Base-by-base conservation (phyloP, 2,113 vertebrate genomes). In the Alouatta palliata region DNA sequence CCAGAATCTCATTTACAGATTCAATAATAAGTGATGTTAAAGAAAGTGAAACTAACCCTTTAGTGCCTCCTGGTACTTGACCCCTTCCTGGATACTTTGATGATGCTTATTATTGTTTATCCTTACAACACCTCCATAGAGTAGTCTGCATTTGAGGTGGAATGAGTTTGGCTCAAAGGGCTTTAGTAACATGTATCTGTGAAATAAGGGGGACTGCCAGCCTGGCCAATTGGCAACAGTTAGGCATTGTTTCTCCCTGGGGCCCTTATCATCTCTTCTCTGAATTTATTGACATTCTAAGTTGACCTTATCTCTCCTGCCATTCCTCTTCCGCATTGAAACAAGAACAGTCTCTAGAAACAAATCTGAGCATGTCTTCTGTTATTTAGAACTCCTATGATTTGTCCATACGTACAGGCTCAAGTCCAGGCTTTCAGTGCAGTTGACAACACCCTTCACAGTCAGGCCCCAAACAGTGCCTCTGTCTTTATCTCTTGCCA, bases 391-490 rank as follows among this genome's bases (percentile, higher is more conserved):
- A 14, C 10, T 17, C 23, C 19, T 10, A 0, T 35, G 54, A 80
- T 4, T 70, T 30, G 8, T 25, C 16, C 20, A 0, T 6, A 11
- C 10, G 30, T 27, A 5, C 27, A 12, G 61, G 70, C 88, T 70
- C 10, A 35, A 9, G 10, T 19, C 19, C 23, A 17, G 10, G 32
- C 77, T 52, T 27, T 23, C 49, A 27, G 49, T 8, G 23, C 16
- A 37, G 47, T 16, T 40, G 21, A 1, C 47, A 27, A 20, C 49
- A 75, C 58, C 52, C 21, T n/a, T 30, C 1, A 2, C 30, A 8
- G 3, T 7, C 58, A 8, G 77, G 30, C 30, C n/a, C 30, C 13
- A 2, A 2, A 35, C 40, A 7, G 4, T 3, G 9, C n/a, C 3
- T 47, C 35, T 37, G 47, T 68, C 76, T 8, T 21, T 3, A 0